Evolutionary conservation across 2,797 vertebrate species (phyloP).

Genomic region (Hemibagrus guttatus): DNA sequence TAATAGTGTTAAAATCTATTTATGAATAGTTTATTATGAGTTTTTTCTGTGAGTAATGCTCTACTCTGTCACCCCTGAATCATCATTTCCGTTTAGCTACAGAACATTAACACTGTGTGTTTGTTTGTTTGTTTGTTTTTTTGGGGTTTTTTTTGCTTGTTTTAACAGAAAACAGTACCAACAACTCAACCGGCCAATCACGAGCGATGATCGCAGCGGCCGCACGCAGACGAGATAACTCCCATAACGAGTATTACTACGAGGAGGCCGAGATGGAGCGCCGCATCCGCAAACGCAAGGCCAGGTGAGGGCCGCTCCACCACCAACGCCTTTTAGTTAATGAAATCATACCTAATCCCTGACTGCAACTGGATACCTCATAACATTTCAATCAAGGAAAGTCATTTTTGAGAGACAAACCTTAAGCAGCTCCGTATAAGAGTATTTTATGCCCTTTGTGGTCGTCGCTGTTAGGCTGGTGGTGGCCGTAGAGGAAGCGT

Average conservation of each 20-base stretch:
- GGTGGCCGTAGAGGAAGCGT: slow-evolving; percentile 95
- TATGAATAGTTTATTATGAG: no score
- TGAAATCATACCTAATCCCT: not conserved
- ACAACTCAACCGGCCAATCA: slow-evolving; percentile 86
- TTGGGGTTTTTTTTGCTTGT: not conserved
- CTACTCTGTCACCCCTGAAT: no score
- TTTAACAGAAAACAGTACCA: slow-evolving; percentile 83
- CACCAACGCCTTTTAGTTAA: not conserved
- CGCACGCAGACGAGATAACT: slow-evolving; percentile 85
- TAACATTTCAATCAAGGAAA: not conserved
- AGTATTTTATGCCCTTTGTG: not conserved
- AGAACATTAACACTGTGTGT: not conserved
- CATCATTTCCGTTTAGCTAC: no score
- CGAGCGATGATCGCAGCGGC: slow-evolving; percentile 87
- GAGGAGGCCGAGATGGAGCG: slow-evolving; percentile 93
- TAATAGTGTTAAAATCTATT: no score
- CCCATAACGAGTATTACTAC: slow-evolving; percentile 92
- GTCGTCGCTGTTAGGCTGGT: slow-evolving; percentile 79
- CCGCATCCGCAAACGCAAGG: slow-evolving; percentile 85
- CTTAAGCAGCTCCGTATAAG: not conserved
- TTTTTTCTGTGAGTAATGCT: no score
- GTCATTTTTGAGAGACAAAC: not conserved
- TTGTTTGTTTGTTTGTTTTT: not conserved
- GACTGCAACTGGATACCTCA: not conserved
- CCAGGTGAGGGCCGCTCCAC: slow-evolving; percentile 73